A percentile compares a stretch with the other conserved stretches of the same genome.
phyloP scores from a whole-genome alignment of 2,888 invertebrate genomes.

The Apantesis nais region DNA sequence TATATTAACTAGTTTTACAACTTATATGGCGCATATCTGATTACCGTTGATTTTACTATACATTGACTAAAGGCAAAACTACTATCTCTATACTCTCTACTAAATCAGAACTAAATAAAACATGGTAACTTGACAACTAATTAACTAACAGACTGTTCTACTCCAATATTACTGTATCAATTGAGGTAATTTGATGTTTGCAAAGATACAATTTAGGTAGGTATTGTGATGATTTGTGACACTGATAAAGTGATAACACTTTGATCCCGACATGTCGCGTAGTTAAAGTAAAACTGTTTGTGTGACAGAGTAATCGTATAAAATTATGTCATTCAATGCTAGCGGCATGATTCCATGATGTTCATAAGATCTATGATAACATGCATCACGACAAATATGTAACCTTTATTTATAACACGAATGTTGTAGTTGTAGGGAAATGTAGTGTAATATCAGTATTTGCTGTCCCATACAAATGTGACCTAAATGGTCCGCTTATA shows the following conservation, averaged over 20 bases:
- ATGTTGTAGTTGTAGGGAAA: neutral
- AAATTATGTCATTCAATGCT: neutral
- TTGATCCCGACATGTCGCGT: neutral
- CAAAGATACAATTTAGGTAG: neutral
- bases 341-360: neutral
- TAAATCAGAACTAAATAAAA: neutral
- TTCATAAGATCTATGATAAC: neutral
- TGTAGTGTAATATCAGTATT: neutral
- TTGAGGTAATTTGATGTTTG: neutral
- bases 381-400: no score
- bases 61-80: neutral
- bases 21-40: neutral
- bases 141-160: neutral
- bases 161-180: neutral
- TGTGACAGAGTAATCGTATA: neutral
- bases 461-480: neutral
- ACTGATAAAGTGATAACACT: neutral
- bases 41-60: neutral
- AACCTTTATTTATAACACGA: neutral
- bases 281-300: neutral
- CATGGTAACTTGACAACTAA: neutral
- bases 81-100: neutral
- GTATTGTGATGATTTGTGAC: neutral
- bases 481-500: neutral
- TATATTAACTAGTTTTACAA: neutral